Conservation (phyloP, 2,797 vertebrate genomes). For the Bradypus variegatus region DNA sequence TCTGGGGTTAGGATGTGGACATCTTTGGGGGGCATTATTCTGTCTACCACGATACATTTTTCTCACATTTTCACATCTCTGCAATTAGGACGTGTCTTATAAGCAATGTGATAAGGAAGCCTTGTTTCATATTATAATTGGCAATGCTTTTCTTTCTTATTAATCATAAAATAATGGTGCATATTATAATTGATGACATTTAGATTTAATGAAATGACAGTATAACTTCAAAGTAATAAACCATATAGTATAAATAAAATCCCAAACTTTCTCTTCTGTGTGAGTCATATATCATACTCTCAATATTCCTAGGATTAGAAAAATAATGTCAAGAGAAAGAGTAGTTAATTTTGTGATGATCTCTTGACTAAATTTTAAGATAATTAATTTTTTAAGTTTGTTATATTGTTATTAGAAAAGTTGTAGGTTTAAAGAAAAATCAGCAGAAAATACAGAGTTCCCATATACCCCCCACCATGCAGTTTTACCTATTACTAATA, state of each 20-base stretch:
- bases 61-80: neutral
- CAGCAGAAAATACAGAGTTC: too few species aligned
- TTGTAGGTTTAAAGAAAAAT: too few species aligned
- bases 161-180: constrained; percentile 28
- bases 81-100: neutral
- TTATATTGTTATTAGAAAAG: too few species aligned
- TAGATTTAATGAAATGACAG: constrained; percentile 13
- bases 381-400: constrained; percentile 38
- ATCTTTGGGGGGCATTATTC: neutral
- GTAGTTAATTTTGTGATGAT: constrained; percentile 5
- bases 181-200: constrained; percentile 2
- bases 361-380: constrained; percentile 40
- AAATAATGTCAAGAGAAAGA: constrained; percentile 38
- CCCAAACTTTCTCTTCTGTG: constrained; percentile 22
- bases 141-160: constrained; percentile 16
- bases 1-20: neutral
- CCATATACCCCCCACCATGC: too few species aligned
- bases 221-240: constrained; percentile 27
- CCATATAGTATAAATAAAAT: neutral
- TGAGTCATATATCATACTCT: constrained; percentile 27
- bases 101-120: neutral
- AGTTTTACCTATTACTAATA: too few species aligned
- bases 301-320: neutral
- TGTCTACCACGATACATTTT: neutral
- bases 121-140: constrained; percentile 24